A percentile compares a stretch with the other conserved stretches of the same genome.
Evolutionary conservation across 2,888 invertebrate species (phyloP).

Genomic region (Erebia ligea): DNA sequence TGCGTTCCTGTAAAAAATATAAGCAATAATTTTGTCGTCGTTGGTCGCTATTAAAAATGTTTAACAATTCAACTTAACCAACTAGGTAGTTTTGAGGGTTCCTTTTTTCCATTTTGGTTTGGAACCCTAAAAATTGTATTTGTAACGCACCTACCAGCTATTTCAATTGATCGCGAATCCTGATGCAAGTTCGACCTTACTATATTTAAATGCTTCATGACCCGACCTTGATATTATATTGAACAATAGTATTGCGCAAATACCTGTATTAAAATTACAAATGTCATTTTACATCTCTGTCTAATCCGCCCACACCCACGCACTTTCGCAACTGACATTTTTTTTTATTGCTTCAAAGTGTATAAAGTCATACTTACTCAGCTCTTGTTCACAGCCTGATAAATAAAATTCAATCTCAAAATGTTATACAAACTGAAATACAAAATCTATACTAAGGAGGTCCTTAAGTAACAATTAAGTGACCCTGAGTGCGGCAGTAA

Average conservation of each 20-base stretch:
- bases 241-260: constrained; percentile 65
- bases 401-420: too few species aligned
- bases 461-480: too few species aligned
- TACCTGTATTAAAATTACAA: constrained; percentile 64
- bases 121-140: not conserved
- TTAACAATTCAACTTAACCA: too few species aligned
- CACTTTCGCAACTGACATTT: constrained; percentile 59
- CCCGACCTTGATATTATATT: constrained; percentile 65
- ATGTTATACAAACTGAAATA: too few species aligned
- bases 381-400: too few species aligned
- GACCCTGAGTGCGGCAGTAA: too few species aligned
- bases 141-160: not conserved
- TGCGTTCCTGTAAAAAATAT: too few species aligned
- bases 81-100: too few species aligned
- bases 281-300: constrained; percentile 66
- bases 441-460: too few species aligned
- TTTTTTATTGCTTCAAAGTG: constrained; percentile 50
- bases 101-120: too few species aligned
- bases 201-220: constrained; percentile 40
- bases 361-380: constrained; percentile 1
- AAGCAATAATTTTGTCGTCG: too few species aligned
- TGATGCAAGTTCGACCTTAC: constrained; percentile 14
- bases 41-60: too few species aligned
- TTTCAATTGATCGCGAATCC: constrained; percentile 5
- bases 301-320: constrained; percentile 34